Percentiles rank a stretch among this genome's conserved stretches.
Evolutionary conservation across 2,113 vertebrate species (phyloP).

Genomic region (Limanda limanda): DNA sequence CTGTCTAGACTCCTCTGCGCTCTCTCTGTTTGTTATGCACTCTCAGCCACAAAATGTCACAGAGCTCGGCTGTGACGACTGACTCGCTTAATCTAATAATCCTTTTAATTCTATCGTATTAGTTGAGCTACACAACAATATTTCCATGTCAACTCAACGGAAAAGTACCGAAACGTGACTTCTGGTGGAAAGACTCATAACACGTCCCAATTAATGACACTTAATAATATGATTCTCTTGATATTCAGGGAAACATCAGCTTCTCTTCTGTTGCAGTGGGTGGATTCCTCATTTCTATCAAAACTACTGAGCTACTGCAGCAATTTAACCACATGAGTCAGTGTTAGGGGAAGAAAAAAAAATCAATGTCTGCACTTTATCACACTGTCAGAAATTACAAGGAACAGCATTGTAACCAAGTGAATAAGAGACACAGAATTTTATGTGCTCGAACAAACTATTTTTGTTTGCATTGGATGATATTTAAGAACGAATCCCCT

Average conservation of each 20-base stretch:
- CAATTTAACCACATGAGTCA: constrained; percentile 6
- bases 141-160: neutral
- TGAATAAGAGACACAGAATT: constrained; percentile 17
- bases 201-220: neutral
- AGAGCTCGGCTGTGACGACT: neutral
- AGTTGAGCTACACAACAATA: neutral
- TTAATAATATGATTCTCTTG: neutral
- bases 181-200: no score
- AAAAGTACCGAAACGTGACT: neutral
- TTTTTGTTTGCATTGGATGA: constrained; percentile 52
- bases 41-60: neutral
- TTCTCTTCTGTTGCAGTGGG: neutral
- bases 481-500: constrained; percentile 49
- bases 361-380: constrained; percentile 49
- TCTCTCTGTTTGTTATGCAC: neutral
- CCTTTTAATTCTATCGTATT: neutral
- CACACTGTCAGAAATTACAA: constrained; percentile 47
- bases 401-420: constrained; percentile 31
- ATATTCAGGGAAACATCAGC: fast-evolving
- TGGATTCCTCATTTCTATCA: constrained; percentile 16
- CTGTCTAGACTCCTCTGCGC: neutral
- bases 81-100: neutral
- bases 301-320: constrained; percentile 14
- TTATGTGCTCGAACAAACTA: constrained; percentile 29
- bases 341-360: neutral